phyloP scores from a whole-genome alignment of 2,797 vertebrate genomes.

The Paramormyrops hopkinsi region DNA sequence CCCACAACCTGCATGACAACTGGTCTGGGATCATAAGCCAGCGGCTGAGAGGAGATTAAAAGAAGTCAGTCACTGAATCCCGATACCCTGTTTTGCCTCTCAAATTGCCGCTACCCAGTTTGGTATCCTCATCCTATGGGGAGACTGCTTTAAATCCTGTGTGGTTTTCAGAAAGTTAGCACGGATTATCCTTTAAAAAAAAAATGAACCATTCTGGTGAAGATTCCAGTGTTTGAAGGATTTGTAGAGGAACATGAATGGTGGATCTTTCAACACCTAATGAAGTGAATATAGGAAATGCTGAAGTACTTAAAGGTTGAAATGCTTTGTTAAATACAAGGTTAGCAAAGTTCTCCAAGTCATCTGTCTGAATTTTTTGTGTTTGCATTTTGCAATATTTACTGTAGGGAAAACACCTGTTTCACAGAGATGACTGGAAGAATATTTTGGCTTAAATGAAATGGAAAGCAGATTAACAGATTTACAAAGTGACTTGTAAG shows the following conservation, averaged over 20 bases:
- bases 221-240: background rate
- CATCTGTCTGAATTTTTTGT: background rate
- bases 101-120: constrained; percentile 15
- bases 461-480: background rate
- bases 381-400: background rate
- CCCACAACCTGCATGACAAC: constrained; percentile 42
- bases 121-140: constrained; percentile 16
- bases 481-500: background rate
- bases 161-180: background rate
- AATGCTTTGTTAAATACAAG: background rate
- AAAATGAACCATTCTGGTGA: background rate
- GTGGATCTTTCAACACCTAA: background rate
- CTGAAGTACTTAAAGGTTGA: background rate
- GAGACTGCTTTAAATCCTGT: background rate
- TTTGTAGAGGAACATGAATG: background rate
- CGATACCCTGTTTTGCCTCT: constrained; percentile 19
- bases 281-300: background rate
- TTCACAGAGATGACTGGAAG: background rate
- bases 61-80: constrained; percentile 27
- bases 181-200: background rate
- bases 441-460: background rate
- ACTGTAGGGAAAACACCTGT: background rate
- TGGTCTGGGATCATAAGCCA: constrained; percentile 31
- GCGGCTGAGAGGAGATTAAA: constrained; percentile 26
- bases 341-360: background rate